Evolutionary conservation across 2,113 vertebrate species (phyloP).

Genomic region (Holacanthus passer): DNA sequence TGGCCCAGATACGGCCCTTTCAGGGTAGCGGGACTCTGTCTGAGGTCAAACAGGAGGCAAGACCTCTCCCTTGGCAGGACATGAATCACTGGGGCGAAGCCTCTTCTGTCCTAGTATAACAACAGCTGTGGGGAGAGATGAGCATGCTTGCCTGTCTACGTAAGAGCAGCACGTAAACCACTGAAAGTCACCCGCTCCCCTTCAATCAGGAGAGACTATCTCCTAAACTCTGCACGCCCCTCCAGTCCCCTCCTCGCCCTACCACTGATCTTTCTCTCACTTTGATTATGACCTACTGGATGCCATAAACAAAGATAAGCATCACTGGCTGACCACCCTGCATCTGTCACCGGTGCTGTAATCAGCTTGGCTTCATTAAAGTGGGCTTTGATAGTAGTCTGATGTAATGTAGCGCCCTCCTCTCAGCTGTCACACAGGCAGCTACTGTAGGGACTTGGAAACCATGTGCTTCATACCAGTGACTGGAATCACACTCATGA

Average conservation of each 20-base stretch:
- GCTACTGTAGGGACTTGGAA: conserved; percentile 56
- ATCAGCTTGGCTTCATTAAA: conserved; percentile 74
- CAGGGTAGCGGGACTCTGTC: conserved; percentile 59
- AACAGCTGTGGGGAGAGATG: conserved; percentile 81
- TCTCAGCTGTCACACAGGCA: conserved; percentile 70
- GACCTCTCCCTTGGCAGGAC: conserved; percentile 82
- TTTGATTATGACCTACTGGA: conserved; percentile 72
- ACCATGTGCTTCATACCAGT: conserved; percentile 63
- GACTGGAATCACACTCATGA: conserved; percentile 33
- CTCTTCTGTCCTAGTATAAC: conserved; percentile 70
- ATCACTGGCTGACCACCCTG: conserved; percentile 65
- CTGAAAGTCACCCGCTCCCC: conserved; percentile 71
- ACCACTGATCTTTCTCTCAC: conserved; percentile 51
- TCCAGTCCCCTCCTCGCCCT: conserved; percentile 23
- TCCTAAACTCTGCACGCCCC: conserved; percentile 37
- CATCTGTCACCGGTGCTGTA: conserved; percentile 72
- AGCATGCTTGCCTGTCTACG: conserved; percentile 70
- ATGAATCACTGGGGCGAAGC: conserved; percentile 75
- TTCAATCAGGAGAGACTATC: conserved; percentile 70
- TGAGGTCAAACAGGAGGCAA: conserved; percentile 79
- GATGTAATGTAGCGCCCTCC: conserved; percentile 62
- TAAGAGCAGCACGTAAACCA: conserved; percentile 65
- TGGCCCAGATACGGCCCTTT: conserved; percentile 60
- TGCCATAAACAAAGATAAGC: conserved; percentile 75
- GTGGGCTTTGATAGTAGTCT: conserved; percentile 68